Percentiles rank a stretch among this genome's conserved stretches.
Evolutionary conservation across 2,113 vertebrate genomes (phyloP).

Genomic region (Hemicordylus capensis): DNA sequence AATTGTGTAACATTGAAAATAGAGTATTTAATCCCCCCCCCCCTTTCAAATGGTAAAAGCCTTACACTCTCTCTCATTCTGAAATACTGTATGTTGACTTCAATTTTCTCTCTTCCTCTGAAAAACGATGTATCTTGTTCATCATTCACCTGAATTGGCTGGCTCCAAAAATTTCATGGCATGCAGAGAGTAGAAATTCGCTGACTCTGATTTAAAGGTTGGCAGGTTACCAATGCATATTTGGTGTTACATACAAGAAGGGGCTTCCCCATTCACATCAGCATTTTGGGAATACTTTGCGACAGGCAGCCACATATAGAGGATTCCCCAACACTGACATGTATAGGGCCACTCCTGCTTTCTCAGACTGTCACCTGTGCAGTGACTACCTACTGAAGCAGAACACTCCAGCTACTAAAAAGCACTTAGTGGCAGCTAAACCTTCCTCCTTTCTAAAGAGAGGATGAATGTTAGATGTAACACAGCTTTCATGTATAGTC

Average conservation of each 20-base stretch:
- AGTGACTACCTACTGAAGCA: neutral
- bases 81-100: neutral
- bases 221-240: neutral
- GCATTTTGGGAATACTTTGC: neutral
- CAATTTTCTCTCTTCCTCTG: constrained; percentile 21
- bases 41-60: constrained; percentile 52
- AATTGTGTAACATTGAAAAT: constrained; percentile 38
- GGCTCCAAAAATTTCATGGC: constrained; percentile 37
- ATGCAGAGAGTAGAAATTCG: neutral
- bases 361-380: neutral
- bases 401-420: constrained; percentile 42
- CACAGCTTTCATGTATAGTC: constrained; percentile 15
- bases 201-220: neutral
- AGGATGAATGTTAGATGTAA: constrained; percentile 14
- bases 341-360: neutral
- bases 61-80: constrained; percentile 52
- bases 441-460: constrained; percentile 22
- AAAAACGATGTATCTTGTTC: constrained; percentile 47
- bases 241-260: neutral
- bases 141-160: constrained; percentile 29
- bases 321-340: neutral
- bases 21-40: constrained; percentile 35
- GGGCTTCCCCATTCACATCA: neutral
- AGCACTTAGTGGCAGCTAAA: constrained; percentile 44
- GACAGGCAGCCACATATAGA: neutral